These are phyloP conservation scores for Ametastegia equiseti DNA, from an alignment of 2,888 invertebrate species.

Conservation along the genomic window DNA sequence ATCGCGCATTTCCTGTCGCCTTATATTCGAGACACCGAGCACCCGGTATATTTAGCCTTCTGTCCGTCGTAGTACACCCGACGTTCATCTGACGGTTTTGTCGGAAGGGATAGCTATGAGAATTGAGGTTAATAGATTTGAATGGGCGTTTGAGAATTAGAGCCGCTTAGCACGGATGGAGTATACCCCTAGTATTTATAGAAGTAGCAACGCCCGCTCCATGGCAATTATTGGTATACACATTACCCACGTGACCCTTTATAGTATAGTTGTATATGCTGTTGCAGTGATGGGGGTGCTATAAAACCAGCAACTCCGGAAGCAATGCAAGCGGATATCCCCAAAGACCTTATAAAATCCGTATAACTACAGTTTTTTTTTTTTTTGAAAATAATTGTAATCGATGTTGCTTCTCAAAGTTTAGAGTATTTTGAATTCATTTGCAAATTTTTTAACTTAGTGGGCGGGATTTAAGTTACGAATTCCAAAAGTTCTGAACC, in stretches of 20 bases:
- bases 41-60: slow-evolving; percentile 44
- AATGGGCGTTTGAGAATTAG: slow-evolving; percentile 29
- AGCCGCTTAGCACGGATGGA: slow-evolving; percentile 36
- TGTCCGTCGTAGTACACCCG: slow-evolving; percentile 4
- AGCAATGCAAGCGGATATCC: background rate
- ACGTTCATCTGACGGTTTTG: slow-evolving; percentile 35
- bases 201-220: slow-evolving; percentile 35
- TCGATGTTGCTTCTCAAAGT: too few species aligned
- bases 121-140: slow-evolving; percentile 49
- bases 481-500: too few species aligned
- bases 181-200: slow-evolving; percentile 34
- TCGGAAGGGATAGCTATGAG: slow-evolving; percentile 38
- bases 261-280: background rate
- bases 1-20: background rate
- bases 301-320: background rate
- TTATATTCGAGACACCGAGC: slow-evolving; percentile 2
- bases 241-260: background rate
- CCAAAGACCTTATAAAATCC: too few species aligned
- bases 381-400: too few species aligned
- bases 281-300: background rate
- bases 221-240: slow-evolving; percentile 29
- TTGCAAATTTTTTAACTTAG: too few species aligned
- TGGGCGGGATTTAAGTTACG: too few species aligned
- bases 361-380: too few species aligned
- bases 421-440: too few species aligned